Evolutionary conservation across 2,888 invertebrate species (phyloP).

Genomic region (Pheosia tremula): DNA sequence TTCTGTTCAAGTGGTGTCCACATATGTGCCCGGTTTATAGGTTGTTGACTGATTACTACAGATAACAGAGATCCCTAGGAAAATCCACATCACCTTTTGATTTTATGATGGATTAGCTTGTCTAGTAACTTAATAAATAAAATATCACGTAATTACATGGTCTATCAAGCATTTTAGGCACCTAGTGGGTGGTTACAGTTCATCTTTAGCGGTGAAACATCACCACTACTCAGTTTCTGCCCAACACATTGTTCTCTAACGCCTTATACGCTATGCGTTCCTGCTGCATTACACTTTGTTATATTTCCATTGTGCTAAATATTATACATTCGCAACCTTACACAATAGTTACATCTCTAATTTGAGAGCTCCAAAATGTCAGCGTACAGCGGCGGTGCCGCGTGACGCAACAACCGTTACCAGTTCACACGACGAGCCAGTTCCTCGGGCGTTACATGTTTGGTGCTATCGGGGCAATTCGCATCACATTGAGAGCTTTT

Average conservation of each 20-base stretch:
- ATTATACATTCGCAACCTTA: conserved; percentile 41
- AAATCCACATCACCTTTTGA: no score
- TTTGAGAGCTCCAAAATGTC: conserved; percentile 53
- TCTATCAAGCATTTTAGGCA: no score
- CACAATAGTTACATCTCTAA: conserved; percentile 47
- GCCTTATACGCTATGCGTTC: conserved; percentile 32
- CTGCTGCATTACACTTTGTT: conserved; percentile 28
- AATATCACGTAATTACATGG: no score
- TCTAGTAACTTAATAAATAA: no score
- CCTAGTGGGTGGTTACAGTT: no score
- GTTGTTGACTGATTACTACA: no score
- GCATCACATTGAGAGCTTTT: neutral
- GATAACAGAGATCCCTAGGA: no score
- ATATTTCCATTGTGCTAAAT: conserved; percentile 37
- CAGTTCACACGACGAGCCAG: conserved; percentile 62
- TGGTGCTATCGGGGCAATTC: conserved; percentile 25
- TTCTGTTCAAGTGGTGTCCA: no score
- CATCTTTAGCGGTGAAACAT: no score
- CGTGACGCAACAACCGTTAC: conserved; percentile 68
- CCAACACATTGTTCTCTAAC: conserved; percentile 28
- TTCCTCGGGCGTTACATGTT: conserved; percentile 47
- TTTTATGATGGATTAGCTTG: no score
- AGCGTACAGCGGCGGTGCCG: conserved; percentile 38
- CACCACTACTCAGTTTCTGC: conserved; percentile 24
- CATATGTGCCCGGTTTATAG: no score